Evolutionary conservation across 30 jellyfish, hydroid and myxozoan species (phyloP), one percentile per base, ranked within the genome.

Genomic region (Clytia hemisphaerica): DNA sequence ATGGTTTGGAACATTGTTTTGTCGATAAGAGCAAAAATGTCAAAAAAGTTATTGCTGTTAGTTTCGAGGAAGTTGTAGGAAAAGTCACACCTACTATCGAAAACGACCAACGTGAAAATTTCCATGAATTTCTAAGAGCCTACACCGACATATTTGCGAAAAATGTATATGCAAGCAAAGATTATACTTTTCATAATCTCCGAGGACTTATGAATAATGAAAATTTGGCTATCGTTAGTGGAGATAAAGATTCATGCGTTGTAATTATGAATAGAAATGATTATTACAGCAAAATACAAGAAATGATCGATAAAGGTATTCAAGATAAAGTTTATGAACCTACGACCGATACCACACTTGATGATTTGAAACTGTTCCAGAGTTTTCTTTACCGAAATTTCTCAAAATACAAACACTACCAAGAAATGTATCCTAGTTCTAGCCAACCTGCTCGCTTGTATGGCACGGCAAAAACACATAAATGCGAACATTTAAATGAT

Each of bases 231-330:
- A 58, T 58, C 72, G 28, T 58, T 22, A 53, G 59, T 5, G 72
- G 72, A 31, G 72, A 58, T 31, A 58, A 58, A 58, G 72, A 58
- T 31, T 58, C 72, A 7, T 58, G 72, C 28, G 58, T 58, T 31
- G 7, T 58, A 22, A 58, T 58, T 5, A 22, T 58, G 72, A 58
- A 58, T 12, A 58, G 31, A 58, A 58, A 22, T 22, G 72, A 58
- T 58, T 58, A 58, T 58, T 6, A 22, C 26, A 25, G 58, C 18
- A 58, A 58, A 58, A 26, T 58, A 58, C 72, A 58, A 31, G 72
- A 58, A 14, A 58, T 15, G 72, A 58, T 58, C 72, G 72, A 58
- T 22, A 31, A 58, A 58, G 72, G 72, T 22, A 31, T 58, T 22
- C 26, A 15, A 58, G 28, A 58, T 12, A 58, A 58, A 12, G 58